Evolutionary conservation across 2,113 vertebrate species (phyloP).

Genomic region (Cyprichromis sp.): DNA sequence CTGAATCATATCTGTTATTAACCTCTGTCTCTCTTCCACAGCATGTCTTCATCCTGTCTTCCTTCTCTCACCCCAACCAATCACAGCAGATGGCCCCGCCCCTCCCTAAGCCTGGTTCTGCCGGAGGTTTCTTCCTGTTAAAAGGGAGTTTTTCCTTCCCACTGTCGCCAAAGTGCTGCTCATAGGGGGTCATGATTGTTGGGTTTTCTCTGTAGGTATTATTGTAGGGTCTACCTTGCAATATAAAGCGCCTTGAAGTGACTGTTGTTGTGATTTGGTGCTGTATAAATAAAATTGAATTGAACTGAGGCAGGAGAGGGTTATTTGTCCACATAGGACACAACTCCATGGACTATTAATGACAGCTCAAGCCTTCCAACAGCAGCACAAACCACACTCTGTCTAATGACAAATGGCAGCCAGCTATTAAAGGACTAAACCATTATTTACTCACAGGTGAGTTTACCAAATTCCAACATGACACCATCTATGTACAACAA

Average conservation of each 20-base stretch:
- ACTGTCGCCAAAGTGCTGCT: not conserved
- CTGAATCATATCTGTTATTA: too few relatives aligned
- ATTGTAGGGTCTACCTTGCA: accelerated
- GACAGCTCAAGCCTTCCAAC: not conserved
- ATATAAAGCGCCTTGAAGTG: accelerated
- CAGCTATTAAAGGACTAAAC: not conserved
- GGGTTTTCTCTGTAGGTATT: not conserved
- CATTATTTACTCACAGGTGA: not conserved
- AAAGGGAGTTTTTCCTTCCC: not conserved
- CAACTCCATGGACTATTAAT: not conserved
- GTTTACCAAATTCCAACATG: not conserved
- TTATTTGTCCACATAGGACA: not conserved
- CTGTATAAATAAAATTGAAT: not conserved
- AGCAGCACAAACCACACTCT: not conserved
- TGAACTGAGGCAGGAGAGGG: not conserved
- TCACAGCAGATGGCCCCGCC: too few relatives aligned
- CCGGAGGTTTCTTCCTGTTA: accelerated
- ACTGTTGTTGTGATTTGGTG: not conserved
- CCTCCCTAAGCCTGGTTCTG: not conserved
- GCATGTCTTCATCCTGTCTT: too few relatives aligned
- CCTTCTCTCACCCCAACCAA: accelerated
- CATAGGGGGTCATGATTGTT: not conserved
- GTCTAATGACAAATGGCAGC: not conserved
- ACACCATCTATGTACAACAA: not conserved
- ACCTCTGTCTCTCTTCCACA: too few relatives aligned